These are phyloP conservation scores for Rhinichthys klamathensis DNA, from an alignment of 2,113 vertebrate species.

Conservation along the genomic window DNA sequence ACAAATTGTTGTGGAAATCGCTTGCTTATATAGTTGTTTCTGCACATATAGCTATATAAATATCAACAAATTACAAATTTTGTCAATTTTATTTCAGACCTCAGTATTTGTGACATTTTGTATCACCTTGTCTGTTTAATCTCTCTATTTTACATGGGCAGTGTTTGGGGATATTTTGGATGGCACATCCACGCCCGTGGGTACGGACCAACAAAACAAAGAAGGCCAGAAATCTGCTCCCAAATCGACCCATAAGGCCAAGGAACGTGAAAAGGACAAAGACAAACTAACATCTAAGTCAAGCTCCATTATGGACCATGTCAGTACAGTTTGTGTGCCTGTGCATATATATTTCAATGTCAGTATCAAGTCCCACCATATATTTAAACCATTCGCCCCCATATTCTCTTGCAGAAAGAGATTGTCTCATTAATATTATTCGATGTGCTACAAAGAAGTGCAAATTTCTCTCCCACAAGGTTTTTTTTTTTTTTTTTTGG, in stretches of 20 bases:
- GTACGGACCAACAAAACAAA: slow-evolving; percentile 49
- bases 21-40: too few relatives aligned
- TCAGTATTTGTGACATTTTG: background rate
- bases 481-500: background rate
- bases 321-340: slow-evolving; percentile 46
- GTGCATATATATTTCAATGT: slow-evolving; percentile 22
- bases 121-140: background rate
- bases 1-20: too few relatives aligned
- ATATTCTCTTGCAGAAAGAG: background rate
- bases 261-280: slow-evolving; percentile 78
- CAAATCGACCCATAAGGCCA: slow-evolving; percentile 72
- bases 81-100: background rate
- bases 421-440: background rate
- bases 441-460: background rate
- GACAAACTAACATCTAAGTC: slow-evolving; percentile 58
- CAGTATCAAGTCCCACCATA: background rate
- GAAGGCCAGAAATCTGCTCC: slow-evolving; percentile 72
- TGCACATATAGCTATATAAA: background rate
- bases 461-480: slow-evolving; percentile 3
- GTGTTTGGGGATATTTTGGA: slow-evolving; percentile 69
- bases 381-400: background rate
- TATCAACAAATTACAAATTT: background rate
- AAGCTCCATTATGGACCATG: slow-evolving; percentile 61
- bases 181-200: slow-evolving; percentile 55
- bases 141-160: slow-evolving; percentile 54